These are phyloP conservation scores for Hyles euphorbiae DNA, from an alignment of 1,140 invertebrate species.

Conservation along the genomic window DNA sequence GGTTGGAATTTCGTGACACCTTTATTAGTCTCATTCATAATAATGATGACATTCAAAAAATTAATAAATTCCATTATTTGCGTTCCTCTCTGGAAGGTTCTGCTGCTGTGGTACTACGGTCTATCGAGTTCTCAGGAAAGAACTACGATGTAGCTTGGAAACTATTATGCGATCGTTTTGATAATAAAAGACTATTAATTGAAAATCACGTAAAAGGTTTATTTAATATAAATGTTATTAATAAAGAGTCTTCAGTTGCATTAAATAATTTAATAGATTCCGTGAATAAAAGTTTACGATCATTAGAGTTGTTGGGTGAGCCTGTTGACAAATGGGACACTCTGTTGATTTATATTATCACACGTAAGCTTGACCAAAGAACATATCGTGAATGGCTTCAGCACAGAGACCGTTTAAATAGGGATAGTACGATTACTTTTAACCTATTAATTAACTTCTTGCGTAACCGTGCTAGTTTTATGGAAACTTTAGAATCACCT, in stretches of 20 bases:
- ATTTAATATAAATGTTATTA: slow-evolving; percentile 1
- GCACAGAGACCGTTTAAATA: slow-evolving; percentile 4
- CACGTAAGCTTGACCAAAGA: slow-evolving; percentile 4
- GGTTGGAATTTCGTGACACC: slow-evolving; percentile 5
- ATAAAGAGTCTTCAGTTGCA: neutral
- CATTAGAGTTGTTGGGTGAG: slow-evolving; percentile 4
- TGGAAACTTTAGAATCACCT: no score
- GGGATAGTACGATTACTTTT: neutral
- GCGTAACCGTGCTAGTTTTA: no score
- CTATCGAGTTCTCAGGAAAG: slow-evolving; percentile 1
- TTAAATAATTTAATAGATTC: slow-evolving; percentile 5
- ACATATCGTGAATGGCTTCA: slow-evolving; percentile 3
- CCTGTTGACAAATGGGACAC: slow-evolving; percentile 3
- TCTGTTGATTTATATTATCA: slow-evolving; percentile 7
- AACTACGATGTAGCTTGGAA: slow-evolving; percentile 8
- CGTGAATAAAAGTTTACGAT: slow-evolving; percentile 3
- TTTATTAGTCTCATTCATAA: slow-evolving; percentile 5
- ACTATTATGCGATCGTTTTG: slow-evolving; percentile 4
- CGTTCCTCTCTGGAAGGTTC: slow-evolving; percentile 3
- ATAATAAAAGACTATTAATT: slow-evolving; percentile 8
- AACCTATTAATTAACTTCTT: neutral
- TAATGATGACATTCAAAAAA: slow-evolving; percentile 5
- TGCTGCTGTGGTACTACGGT: slow-evolving; percentile 2
- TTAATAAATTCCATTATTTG: slow-evolving; percentile 11
- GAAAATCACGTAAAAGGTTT: slow-evolving; percentile 1